Evolutionary conservation across 2,797 vertebrate species (phyloP), one percentile per base, ranked within the genome.

Genomic region (Denticeps clupeoides): DNA sequence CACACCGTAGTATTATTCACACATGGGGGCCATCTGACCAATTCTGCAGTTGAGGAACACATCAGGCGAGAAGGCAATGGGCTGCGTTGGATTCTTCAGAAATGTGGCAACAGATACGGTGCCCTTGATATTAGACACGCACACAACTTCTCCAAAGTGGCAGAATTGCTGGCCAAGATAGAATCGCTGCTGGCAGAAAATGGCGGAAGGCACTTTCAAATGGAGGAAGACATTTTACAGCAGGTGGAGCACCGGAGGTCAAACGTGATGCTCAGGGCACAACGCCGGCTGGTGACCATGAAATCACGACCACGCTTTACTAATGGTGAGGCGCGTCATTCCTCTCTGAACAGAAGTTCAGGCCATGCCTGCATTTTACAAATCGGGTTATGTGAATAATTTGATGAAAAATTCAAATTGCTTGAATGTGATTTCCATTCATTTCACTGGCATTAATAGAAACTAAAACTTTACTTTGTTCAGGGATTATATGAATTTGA

Each of bases 101-200:
- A 58, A 7, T 82, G 79, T 7, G 28, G 31, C 42, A 65, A 78
- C 62, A 64, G 68, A 50, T 81, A 77, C 28, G 79, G 80, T 1
- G 56, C 78, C 5, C 49, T 82, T 38, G 70, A 74, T 65, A 80
- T 70, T 5, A 75, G 56, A 35, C 69, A 55, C 0, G 62, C 35
- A 45, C 62, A 64, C 3, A 64, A 70, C 2, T 70, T 51, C 2
- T 73, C 72, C 41, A 78, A 81, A 51, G 72, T 75, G n/a, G 47
- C 63, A 13, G 69, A 75, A 25, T 57, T 83, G 56, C 68, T 83
- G 10, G 47, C 53, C 10, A 83, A 80, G 55, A 70, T 80, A 2
- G 71, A 81, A 19, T 68, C 78, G 28, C 62, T 54, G 67, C 43
- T 70, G 31, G 51, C 60, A 0, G 49, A 23, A 12, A 38, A 29